phyloP scores from a whole-genome alignment of 2,888 invertebrate genomes.

The Eupithecia abbreviata region DNA sequence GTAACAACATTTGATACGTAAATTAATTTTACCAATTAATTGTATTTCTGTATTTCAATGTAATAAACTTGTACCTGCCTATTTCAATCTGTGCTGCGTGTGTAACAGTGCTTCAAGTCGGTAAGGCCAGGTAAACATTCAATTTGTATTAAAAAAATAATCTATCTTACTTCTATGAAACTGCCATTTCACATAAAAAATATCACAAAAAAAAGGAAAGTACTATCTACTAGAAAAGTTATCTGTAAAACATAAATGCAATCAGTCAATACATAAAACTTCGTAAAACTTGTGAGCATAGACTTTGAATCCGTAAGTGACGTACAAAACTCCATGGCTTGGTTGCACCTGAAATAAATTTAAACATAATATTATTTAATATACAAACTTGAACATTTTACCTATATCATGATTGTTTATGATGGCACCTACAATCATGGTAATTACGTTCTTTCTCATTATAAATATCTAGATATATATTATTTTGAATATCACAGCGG shows the following conservation, averaged over 20 bases:
- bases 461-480: too few relatives aligned
- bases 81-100: too few relatives aligned
- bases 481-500: too few relatives aligned
- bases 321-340: constrained; percentile 21
- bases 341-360: constrained; percentile 32
- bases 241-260: not conserved
- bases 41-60: not conserved
- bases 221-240: not conserved
- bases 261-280: constrained; percentile 26
- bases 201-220: not conserved
- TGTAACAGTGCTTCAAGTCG: not conserved
- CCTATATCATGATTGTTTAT: too few relatives aligned
- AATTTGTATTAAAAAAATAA: not conserved
- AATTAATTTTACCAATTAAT: too few relatives aligned
- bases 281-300: constrained; percentile 19
- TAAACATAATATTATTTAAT: not conserved
- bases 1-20: not conserved
- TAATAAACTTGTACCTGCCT: not conserved
- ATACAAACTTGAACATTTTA: too few relatives aligned
- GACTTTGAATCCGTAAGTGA: constrained; percentile 18
- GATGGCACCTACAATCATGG: too few relatives aligned
- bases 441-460: too few relatives aligned
- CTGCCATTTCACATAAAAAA: not conserved
- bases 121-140: not conserved
- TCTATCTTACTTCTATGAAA: not conserved